Evolutionary conservation across 2,797 vertebrate species (phyloP), one percentile per base, ranked within the genome.

Genomic region (Eulemur coronatus): DNA sequence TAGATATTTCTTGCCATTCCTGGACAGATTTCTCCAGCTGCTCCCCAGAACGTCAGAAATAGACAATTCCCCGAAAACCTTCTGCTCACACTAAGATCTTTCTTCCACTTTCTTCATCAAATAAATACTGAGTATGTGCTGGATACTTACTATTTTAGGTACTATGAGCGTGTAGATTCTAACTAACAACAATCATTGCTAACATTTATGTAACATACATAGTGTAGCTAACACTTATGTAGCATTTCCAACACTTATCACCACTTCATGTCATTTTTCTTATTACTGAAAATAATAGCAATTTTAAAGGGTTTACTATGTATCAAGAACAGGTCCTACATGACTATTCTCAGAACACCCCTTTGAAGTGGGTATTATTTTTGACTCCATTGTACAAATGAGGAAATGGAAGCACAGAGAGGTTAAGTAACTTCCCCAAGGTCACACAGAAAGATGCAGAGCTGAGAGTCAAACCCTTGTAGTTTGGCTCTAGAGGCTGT

Each of bases 241-340:
- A 57, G 33, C 35, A 75, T 85, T 93, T 85, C 63, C 1, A 79
- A n/a, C 38, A 89, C 35, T 90, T 90, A 61, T 0, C 0, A 70
- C 26, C 38, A 91, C n/a, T 82, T 89, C 48, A 0, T 43, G 12
- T 84, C 24, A 65, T 55, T 78, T 84, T 90, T 92, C 35, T 94
- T 63, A 76, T 67, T 89, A 95, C 55, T 92, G 52, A 92, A 94
- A 81, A 50, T 72, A 67, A 61, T 63, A 88, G 26, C 22, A 76
- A 2, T 82, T 81, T 87, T 55, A 22, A 28, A 65, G 63, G 3
- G 63, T 33, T 65, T 76, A 9, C 17, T 79, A 6, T 82, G 15
- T 61, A 65, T 89, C 14, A 35, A 8, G 50, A 84, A 55, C 4
- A 59, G 57, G 28, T 43, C 35, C 72, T 78, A 43, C 17, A 50